phyloP scores from a whole-genome alignment of 2,113 vertebrate genomes.

The Cynopterus brachyotis region DNA sequence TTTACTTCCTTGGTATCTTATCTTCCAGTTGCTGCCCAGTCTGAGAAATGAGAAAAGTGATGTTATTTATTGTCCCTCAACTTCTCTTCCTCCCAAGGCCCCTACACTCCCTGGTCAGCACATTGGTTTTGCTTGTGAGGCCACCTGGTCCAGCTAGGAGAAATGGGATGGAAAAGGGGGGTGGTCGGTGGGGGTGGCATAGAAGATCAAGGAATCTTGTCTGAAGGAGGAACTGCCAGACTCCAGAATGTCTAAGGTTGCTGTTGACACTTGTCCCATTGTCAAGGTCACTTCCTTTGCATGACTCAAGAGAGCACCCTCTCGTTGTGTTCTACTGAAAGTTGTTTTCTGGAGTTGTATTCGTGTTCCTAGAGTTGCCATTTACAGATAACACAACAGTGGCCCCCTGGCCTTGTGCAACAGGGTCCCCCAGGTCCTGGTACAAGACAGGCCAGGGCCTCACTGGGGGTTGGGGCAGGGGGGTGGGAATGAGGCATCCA shows the following conservation, averaged over 20 bases:
- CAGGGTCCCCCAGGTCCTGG: too few relatives aligned
- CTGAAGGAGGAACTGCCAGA: not conserved
- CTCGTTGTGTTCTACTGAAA: not conserved
- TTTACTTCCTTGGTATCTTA: not conserved
- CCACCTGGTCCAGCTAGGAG: not conserved
- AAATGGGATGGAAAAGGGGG: not conserved
- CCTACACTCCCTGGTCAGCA: not conserved
- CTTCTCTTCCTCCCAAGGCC: not conserved
- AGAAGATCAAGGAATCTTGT: not conserved
- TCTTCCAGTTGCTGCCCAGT: not conserved
- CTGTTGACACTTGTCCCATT: not conserved
- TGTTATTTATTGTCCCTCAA: not conserved
- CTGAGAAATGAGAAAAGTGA: not conserved
- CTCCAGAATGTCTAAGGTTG: not conserved
- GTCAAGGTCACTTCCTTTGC: too few relatives aligned
- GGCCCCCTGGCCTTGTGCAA: not conserved
- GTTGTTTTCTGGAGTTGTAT: not conserved
- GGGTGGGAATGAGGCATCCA: not conserved
- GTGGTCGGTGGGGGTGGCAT: too few relatives aligned
- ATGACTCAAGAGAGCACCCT: not conserved
- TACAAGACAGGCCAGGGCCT: not conserved
- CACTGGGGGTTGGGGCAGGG: too few relatives aligned
- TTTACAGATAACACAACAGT: not conserved
- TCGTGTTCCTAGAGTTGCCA: not conserved
- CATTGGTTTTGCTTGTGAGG: not conserved